A percentile compares a stretch with the other conserved stretches of the same genome.
phyloP scores from a whole-genome alignment of 2,888 invertebrate species.

The Iphiclides podalirius region DNA sequence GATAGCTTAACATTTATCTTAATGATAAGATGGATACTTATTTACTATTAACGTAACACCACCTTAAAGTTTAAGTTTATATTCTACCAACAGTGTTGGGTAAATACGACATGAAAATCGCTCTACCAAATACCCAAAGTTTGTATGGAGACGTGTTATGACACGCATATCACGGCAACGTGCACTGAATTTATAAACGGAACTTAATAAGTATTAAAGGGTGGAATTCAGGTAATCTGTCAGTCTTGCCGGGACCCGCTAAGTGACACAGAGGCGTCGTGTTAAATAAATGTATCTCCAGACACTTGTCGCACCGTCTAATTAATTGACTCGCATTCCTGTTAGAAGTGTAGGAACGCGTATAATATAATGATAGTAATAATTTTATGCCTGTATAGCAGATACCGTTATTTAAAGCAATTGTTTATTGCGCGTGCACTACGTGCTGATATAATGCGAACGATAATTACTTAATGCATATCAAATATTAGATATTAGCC shows the following conservation, averaged over 20 bases:
- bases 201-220: slow-evolving; percentile 48
- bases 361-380: slow-evolving; percentile 14
- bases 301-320: slow-evolving; percentile 35
- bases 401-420: neutral
- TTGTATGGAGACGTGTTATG: slow-evolving; percentile 35
- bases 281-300: slow-evolving; percentile 33
- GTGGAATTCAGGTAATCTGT: slow-evolving; percentile 49
- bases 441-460: too few relatives aligned
- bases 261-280: slow-evolving; percentile 35
- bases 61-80: too few relatives aligned
- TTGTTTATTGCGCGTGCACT: neutral
- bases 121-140: too few relatives aligned
- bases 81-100: too few relatives aligned
- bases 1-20: too few relatives aligned
- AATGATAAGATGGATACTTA: too few relatives aligned
- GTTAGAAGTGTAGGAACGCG: slow-evolving; percentile 25
- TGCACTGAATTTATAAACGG: slow-evolving; percentile 47
- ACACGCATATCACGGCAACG: slow-evolving; percentile 27
- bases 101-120: too few relatives aligned
- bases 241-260: slow-evolving; percentile 38
- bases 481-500: too few relatives aligned
- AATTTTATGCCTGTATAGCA: slow-evolving; percentile 13
- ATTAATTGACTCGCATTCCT: slow-evolving; percentile 38
- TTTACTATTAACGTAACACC: too few relatives aligned
- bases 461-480: too few relatives aligned